Percentiles rank a stretch among this genome's conserved stretches.
phyloP scores from a whole-genome alignment of 2,888 invertebrate species.

The Trichogramma evanescens region DNA sequence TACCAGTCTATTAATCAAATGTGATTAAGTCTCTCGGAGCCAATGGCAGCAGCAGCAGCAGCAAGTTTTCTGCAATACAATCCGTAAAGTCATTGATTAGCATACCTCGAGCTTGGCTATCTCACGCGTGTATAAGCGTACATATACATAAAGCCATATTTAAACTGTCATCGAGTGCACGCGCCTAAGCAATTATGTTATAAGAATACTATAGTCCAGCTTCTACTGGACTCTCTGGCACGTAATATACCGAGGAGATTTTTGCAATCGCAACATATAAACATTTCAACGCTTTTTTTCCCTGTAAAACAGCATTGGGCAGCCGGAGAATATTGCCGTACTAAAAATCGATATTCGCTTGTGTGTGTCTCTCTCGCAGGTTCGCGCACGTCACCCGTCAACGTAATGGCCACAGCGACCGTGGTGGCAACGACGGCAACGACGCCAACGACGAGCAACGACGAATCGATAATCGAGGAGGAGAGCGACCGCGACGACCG shows the following conservation, averaged over 20 bases:
- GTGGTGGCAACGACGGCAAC: constrained; percentile 47
- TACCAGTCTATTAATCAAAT: constrained; percentile 7
- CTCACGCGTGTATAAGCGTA: too few relatives aligned
- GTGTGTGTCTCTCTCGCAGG: constrained; percentile 7
- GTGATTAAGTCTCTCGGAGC: background rate
- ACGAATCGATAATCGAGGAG: constrained; percentile 46
- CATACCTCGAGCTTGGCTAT: too few relatives aligned
- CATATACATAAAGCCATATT: background rate
- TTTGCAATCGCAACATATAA: background rate
- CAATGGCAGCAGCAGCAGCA: too few relatives aligned
- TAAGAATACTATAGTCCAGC: too few relatives aligned
- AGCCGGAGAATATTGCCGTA: background rate
- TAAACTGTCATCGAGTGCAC: constrained; percentile 9
- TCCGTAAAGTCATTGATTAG: too few relatives aligned
- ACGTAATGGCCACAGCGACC: constrained; percentile 46
- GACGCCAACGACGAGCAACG: constrained; percentile 45
- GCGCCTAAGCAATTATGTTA: background rate
- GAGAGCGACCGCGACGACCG: constrained; percentile 46
- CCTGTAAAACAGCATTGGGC: too few relatives aligned
- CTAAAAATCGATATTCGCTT: background rate
- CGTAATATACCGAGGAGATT: too few relatives aligned
- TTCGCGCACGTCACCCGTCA: constrained; percentile 38
- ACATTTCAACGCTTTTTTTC: background rate
- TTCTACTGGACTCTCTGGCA: too few relatives aligned
- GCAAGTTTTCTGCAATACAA: too few relatives aligned